Evolutionary conservation across 2,888 invertebrate species (phyloP), one percentile per base, ranked within the genome.

Genomic region (Sepioteuthis lessoniana): DNA sequence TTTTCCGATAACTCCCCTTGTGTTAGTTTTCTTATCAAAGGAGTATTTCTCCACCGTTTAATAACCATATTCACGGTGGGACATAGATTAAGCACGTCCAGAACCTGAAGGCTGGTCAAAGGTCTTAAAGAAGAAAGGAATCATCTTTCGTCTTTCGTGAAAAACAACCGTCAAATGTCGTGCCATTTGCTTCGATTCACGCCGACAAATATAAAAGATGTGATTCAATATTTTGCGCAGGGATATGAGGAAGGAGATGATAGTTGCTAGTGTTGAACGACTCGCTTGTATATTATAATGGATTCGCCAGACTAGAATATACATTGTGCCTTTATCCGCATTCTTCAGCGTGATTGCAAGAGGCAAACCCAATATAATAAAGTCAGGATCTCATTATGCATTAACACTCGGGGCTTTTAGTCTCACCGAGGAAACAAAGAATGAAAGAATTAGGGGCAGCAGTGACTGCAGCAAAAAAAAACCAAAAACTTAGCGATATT

Each of bases 131-230:
- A 76, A n/a, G 16, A n/a, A 76, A 76, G 76, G n/a, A 76, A 76
- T 76, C n/a, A 76, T 76, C n/a, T 76, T 76, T 76, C 76, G n/a
- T 16, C 76, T 76, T 76, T 76, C n/a, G n/a, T 16, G 13, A 13
- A 76, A 76, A 76, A 76, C 76, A 76, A 76, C 76, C 76, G 76
- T 55, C 55, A 55, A 55, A 55, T 55, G 55, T 55, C 55, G 21
- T 55, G 55, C 76, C 76, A 76, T 76, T 76, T n/a, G 76, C n/a
- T 76, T 76, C n/a, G 13, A 76, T 76, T 76, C n/a, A 76, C n/a
- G n/a, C 76, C n/a, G 76, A 76, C n/a, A n/a, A n/a, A 76, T 76
- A n/a, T 76, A n/a, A 76, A 76, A 35, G n/a, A 76, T 76, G 76
- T 10, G n/a, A 76, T 76, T n/a, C n/a, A 76, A 76, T 76, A 76